Evolutionary conservation across 1,140 invertebrate species (phyloP).

Genomic region (Bombus impatiens): DNA sequence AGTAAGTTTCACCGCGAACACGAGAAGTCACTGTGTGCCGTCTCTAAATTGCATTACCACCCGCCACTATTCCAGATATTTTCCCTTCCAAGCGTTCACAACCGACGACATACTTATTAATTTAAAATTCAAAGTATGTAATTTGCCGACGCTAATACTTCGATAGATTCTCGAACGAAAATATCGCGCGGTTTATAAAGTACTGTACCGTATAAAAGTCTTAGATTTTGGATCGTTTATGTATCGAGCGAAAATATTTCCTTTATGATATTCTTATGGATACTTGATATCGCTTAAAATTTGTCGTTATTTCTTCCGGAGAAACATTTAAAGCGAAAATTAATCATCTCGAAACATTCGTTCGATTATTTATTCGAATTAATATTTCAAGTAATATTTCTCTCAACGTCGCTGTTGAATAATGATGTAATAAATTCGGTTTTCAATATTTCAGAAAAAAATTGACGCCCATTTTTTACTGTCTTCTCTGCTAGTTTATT

Average conservation of each 20-base stretch:
- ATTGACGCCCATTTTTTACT: background rate
- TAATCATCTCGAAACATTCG: background rate
- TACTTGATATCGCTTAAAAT: background rate
- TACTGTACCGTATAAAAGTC: background rate
- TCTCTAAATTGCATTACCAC: conserved; percentile 30
- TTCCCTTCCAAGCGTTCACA: background rate
- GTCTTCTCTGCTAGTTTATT: background rate
- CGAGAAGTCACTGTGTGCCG: background rate
- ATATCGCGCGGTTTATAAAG: background rate
- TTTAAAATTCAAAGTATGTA: background rate
- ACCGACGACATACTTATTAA: conserved; percentile 24
- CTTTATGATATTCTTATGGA: background rate
- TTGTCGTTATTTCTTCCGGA: background rate
- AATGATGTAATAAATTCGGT: background rate
- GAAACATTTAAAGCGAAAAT: background rate
- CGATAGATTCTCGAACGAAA: background rate
- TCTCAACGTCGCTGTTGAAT: background rate
- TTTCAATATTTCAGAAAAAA: background rate
- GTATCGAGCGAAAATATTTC: background rate
- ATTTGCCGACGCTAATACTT: background rate
- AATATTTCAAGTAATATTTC: background rate
- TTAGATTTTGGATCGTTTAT: background rate
- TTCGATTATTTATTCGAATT: background rate
- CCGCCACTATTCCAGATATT: conserved; percentile 9
- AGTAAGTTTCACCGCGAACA: conserved; percentile 19